phyloP scores from a whole-genome alignment of 2,797 vertebrate genomes.

The Diplodus puntazzo region DNA sequence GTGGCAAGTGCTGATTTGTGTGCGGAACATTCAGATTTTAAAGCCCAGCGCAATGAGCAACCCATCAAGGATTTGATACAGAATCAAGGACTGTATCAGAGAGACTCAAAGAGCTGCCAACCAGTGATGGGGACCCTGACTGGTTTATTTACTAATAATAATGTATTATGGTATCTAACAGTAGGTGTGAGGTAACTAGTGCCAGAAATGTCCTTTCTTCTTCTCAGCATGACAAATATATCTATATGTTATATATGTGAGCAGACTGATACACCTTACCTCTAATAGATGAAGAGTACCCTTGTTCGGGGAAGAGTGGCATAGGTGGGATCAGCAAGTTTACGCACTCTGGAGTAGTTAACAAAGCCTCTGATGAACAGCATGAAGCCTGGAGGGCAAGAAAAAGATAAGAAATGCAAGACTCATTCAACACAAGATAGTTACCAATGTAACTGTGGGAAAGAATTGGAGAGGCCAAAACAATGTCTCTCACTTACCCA shows the following conservation, averaged over 20 bases:
- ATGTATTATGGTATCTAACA: background rate
- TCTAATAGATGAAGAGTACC: slow-evolving; percentile 99
- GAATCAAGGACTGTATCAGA: too few relatives aligned
- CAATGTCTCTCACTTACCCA: slow-evolving; percentile 88
- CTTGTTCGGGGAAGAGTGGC: slow-evolving; percentile 95
- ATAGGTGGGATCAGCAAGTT: slow-evolving; percentile 94
- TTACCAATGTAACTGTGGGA: fast-evolving
- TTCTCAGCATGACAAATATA: background rate
- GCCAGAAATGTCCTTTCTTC: background rate
- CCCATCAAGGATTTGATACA: background rate
- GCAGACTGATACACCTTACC: slow-evolving; percentile 77
- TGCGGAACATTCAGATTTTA: background rate
- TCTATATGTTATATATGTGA: too few relatives aligned
- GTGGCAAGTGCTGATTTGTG: background rate
- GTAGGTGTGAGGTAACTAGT: background rate
- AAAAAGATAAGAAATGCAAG: background rate
- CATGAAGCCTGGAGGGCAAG: slow-evolving; percentile 90
- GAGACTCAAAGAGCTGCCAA: background rate
- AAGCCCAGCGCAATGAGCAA: background rate
- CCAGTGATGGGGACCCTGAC: background rate
- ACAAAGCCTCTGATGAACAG: slow-evolving; percentile 98
- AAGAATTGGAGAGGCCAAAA: background rate
- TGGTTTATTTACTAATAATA: background rate
- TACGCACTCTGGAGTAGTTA: slow-evolving; percentile 98
- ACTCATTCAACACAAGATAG: background rate